Conservation (phyloP, 2,797 vertebrate species). For the Aeoliscus strigatus region DNA sequence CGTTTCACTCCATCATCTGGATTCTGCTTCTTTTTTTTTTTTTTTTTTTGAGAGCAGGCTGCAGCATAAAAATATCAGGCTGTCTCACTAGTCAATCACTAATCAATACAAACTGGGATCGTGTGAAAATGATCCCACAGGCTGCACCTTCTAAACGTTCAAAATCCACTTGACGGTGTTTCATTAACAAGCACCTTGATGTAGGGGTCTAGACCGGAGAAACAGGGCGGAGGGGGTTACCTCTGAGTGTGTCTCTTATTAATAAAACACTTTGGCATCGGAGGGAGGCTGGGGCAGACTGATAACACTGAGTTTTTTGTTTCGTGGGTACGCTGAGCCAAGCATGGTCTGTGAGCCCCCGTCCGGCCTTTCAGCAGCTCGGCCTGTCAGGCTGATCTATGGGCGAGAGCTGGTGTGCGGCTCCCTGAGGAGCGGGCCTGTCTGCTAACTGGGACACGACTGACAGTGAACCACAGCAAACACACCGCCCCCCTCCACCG, state of each 20-base stretch:
- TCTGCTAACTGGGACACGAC: slow-evolving; percentile 74
- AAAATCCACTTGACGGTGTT: neutral
- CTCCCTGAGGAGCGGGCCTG: slow-evolving; percentile 64
- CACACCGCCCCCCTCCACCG: slow-evolving; percentile 38
- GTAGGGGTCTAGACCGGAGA: slow-evolving; percentile 65
- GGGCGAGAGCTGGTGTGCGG: slow-evolving; percentile 51
- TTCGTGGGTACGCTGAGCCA: slow-evolving; percentile 59
- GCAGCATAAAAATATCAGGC: neutral
- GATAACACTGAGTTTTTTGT: slow-evolving; percentile 66
- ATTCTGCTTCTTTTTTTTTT: too few species aligned
- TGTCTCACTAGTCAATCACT: slow-evolving; percentile 3
- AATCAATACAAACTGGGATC: slow-evolving; percentile 9
- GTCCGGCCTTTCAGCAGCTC: slow-evolving; percentile 63
- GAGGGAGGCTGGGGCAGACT: slow-evolving; percentile 54
- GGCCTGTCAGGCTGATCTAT: slow-evolving; percentile 71
- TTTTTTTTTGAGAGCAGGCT: slow-evolving; percentile 17
- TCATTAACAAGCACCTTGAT: slow-evolving; percentile 19
- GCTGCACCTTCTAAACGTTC: slow-evolving; percentile 11
- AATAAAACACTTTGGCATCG: slow-evolving; percentile 62
- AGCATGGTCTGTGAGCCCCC: slow-evolving; percentile 37
- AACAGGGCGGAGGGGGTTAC: slow-evolving; percentile 47
- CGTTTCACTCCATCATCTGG: slow-evolving; percentile 20
- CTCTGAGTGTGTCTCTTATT: slow-evolving; percentile 47
- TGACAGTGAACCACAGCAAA: slow-evolving; percentile 69
- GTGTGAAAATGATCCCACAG: slow-evolving; percentile 3